Evolutionary conservation across 53 echinoderm and acorn worm species (phyloP).

Genomic region (Arbacia lixula): DNA sequence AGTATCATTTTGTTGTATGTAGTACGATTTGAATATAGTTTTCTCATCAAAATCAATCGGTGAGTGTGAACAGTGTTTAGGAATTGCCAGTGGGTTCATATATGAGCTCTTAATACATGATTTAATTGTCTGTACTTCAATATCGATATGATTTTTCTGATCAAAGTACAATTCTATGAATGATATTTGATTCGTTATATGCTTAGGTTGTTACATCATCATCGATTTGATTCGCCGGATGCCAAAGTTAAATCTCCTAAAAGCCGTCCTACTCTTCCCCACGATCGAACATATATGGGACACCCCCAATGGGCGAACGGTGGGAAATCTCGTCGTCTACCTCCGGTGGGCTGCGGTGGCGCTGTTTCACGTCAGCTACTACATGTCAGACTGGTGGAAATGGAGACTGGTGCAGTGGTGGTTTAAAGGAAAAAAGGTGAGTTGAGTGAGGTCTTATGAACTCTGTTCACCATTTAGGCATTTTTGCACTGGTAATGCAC

Average conservation of each 20-base stretch:
- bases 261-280: slow-evolving; percentile 86
- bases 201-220: slow-evolving; percentile 96
- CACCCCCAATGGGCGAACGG: slow-evolving; percentile 73
- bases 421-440: slow-evolving; percentile 63
- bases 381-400: slow-evolving; percentile 75
- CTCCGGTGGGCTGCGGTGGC: slow-evolving; percentile 67
- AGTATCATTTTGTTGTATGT: no score
- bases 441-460: background rate
- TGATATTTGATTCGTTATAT: no score
- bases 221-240: slow-evolving; percentile 80
- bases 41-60: no score
- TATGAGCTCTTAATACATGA: no score
- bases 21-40: no score
- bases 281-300: slow-evolving; percentile 90
- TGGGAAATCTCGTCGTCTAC: slow-evolving; percentile 61
- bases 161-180: no score
- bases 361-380: slow-evolving; percentile 53
- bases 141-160: no score
- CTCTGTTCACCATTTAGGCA: background rate
- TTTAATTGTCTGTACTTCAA: no score
- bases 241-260: slow-evolving; percentile 77
- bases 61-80: no score
- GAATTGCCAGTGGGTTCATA: no score
- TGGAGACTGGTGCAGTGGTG: slow-evolving; percentile 74
- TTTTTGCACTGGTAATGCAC: no score